Base-by-base conservation (phyloP, 2,797 vertebrate genomes). In the Microctenopoma lineatum region DNA sequence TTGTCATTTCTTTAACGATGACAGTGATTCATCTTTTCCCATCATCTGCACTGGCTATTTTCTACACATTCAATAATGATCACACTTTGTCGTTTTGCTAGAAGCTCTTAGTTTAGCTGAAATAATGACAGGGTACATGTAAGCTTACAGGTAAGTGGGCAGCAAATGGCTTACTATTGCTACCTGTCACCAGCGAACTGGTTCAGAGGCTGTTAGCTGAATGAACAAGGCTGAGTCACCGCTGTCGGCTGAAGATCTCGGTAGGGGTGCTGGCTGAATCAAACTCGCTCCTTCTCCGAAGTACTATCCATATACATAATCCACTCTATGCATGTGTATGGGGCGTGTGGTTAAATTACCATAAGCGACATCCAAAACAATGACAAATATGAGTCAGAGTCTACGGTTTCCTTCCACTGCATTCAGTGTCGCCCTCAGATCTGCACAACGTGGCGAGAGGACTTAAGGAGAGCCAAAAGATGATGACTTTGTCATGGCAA, bases 161-260 rank as follows among this genome's bases (percentile, higher is more conserved):
- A 39, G 47, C 29, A 70, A 75, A 71, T 70, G 50, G 62, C 44
- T 75, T 32, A 57, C 26, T 32, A 62, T 16, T 58, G 50, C 50
- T 57, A 55, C 65, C 79, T 73, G 70, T 51, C 77, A 66, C 44
- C 67, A 42, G 44, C 47, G 38, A 73, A 56, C 60, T 68, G 45
- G 64, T 39, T 55, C 46, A 16, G 70, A 39, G 26, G 57, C 70
- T 70, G 57, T 79, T 78, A 77, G 66, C 50, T 73, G 66, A 82
- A 73, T 39, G 66, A 80, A 46, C 25, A 36, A 50, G 26, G 21
- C 61, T 87, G 72, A 81, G 65, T 89, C 81, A 85, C 56, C 10
- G 5, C 79, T 38, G 69, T 8, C 41, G 50, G 45, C 52, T 32
- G 46, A 26, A 34, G 55, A 48, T 69, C 66, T 50, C 39, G 26